A percentile compares a stretch with the other conserved stretches of the same genome.
phyloP scores from a whole-genome alignment of 1,140 invertebrate genomes.

The Pogonus chalceus region DNA sequence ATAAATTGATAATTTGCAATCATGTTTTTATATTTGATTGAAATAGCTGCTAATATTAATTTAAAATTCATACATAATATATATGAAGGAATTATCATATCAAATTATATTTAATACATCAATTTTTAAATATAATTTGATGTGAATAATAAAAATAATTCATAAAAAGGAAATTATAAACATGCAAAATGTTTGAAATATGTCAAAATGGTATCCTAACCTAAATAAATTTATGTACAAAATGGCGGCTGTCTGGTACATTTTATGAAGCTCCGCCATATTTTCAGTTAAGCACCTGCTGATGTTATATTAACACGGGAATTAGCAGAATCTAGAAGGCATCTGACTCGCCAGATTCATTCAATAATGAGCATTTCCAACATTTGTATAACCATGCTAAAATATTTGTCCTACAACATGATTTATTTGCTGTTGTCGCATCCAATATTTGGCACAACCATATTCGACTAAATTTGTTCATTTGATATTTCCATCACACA shows the following conservation, averaged over 20 bases:
- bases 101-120: too few species aligned
- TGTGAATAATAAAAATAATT: too few species aligned
- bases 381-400: not conserved
- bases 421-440: not conserved
- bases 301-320: slow-evolving; percentile 1
- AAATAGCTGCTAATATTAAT: too few species aligned
- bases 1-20: too few species aligned
- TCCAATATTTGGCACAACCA: not conserved
- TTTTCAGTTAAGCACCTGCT: slow-evolving; percentile 2
- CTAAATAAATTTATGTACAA: not conserved
- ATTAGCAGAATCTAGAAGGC: slow-evolving; percentile 5
- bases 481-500: not conserved
- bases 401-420: too few species aligned
- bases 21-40: too few species aligned
- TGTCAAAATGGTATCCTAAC: not conserved
- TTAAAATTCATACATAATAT: too few species aligned
- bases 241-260: slow-evolving; percentile 2
- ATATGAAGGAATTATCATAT: too few species aligned
- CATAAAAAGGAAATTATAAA: too few species aligned
- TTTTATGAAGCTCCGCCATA: not conserved
- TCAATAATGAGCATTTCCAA: not conserved
- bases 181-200: too few species aligned
- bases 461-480: slow-evolving; percentile 6
- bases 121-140: too few species aligned
- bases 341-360: not conserved